Evolutionary conservation across 2,888 invertebrate genomes (phyloP).

Genomic region (Eudemis profundana): DNA sequence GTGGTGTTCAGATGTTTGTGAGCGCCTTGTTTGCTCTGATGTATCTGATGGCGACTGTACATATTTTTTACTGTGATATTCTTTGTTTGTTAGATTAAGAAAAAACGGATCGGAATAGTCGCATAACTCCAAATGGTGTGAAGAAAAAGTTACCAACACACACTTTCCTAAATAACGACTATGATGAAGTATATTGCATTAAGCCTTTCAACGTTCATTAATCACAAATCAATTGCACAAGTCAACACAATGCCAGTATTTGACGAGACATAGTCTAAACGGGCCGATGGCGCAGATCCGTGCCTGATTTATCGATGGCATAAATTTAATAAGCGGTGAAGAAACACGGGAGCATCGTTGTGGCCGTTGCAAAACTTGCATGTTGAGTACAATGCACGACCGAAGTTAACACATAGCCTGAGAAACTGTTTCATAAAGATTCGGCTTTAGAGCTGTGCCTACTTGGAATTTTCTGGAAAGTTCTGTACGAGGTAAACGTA

Average conservation of each 20-base stretch:
- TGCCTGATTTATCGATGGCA: slow-evolving; percentile 48
- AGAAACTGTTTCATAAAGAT: not conserved
- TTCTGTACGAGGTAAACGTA: too few relatives aligned
- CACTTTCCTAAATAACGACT: not conserved
- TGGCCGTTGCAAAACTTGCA: slow-evolving; percentile 50
- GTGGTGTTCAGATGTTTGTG: too few relatives aligned
- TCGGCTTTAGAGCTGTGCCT: not conserved
- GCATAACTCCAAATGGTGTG: too few relatives aligned
- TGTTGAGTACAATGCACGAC: slow-evolving; percentile 27
- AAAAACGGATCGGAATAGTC: too few relatives aligned
- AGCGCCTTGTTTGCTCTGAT: too few relatives aligned
- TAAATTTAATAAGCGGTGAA: slow-evolving; percentile 62
- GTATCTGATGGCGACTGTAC: too few relatives aligned
- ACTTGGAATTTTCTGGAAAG: too few relatives aligned
- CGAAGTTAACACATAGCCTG: slow-evolving; percentile 11
- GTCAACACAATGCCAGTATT: slow-evolving; percentile 40
- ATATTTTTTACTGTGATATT: too few relatives aligned
- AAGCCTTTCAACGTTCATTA: slow-evolving; percentile 19
- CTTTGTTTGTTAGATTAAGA: too few relatives aligned
- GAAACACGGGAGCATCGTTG: slow-evolving; percentile 58
- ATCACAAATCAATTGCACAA: slow-evolving; percentile 43
- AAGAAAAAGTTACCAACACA: not conserved
- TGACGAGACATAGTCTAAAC: slow-evolving; percentile 42
- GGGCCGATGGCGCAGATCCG: slow-evolving; percentile 37
- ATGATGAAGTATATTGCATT: slow-evolving; percentile 11